Conservation (phyloP, 2,797 vertebrate species). For the Hipposideros larvatus region DNA sequence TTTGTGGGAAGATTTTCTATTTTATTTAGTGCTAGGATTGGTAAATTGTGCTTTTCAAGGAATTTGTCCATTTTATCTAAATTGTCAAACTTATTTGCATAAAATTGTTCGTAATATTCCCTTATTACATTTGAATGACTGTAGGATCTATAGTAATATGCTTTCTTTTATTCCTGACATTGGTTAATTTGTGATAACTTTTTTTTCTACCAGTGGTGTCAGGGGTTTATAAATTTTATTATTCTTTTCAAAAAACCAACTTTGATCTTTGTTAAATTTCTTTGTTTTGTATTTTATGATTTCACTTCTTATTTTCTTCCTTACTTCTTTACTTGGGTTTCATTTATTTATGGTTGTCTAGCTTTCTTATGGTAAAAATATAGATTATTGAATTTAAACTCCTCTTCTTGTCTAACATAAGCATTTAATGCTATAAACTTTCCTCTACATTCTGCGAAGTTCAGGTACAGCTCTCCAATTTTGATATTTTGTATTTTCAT, state of each 20-base stretch:
- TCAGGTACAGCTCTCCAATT: background rate
- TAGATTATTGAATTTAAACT: background rate
- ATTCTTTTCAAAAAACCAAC: background rate
- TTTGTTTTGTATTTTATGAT: background rate
- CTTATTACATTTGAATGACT: background rate
- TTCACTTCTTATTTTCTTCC: background rate
- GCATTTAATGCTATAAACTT: background rate
- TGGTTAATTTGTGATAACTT: background rate
- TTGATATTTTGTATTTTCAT: background rate
- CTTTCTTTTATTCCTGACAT: background rate
- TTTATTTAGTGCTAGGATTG: background rate
- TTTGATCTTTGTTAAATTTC: background rate
- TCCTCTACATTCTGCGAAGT: background rate
- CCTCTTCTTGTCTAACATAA: too few relatives aligned
- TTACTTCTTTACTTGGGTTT: slow-evolving; percentile 12
- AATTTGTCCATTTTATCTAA: background rate
- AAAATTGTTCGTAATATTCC: background rate
- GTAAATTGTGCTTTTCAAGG: background rate
- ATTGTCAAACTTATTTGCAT: background rate
- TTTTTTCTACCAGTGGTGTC: background rate
- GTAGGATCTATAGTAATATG: background rate
- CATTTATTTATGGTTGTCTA: background rate
- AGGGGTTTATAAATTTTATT: background rate
- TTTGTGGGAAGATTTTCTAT: background rate
- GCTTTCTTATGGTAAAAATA: background rate